Evolutionary conservation across 2,888 invertebrate genomes (phyloP).

Genomic region (Meiosimyza decipiens): DNA sequence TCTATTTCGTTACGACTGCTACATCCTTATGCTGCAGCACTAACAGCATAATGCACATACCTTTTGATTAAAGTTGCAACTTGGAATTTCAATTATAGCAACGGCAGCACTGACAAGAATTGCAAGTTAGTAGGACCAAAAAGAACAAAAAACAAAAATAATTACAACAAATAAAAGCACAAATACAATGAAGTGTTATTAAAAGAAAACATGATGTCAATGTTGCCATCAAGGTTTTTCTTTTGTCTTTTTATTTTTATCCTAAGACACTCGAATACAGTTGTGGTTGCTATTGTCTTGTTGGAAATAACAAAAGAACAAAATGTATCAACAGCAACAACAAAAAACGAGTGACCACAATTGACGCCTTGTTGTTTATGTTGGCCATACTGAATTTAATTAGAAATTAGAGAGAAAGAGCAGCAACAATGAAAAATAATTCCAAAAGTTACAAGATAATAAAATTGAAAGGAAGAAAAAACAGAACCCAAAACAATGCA

Average conservation of each 20-base stretch:
- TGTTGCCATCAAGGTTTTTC: conserved; percentile 17
- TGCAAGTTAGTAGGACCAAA: conserved; percentile 8
- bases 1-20: too few relatives aligned
- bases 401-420: neutral
- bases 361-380: conserved; percentile 14
- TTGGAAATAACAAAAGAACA: neutral
- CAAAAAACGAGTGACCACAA: conserved; percentile 15
- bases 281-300: neutral
- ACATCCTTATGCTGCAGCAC: too few relatives aligned
- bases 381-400: conserved; percentile 22
- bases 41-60: neutral
- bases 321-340: neutral
- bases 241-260: neutral
- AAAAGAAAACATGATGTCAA: conserved; percentile 12
- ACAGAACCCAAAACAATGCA: neutral
- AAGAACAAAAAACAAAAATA: conserved; percentile 25
- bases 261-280: neutral
- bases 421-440: conserved; percentile 16
- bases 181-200: conserved; percentile 18
- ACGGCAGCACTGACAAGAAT: conserved; percentile 22
- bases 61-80: neutral
- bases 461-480: neutral
- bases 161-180: conserved; percentile 1
- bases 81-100: conserved; percentile 29
- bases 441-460: conserved; percentile 3